Evolutionary conservation across 2,797 vertebrate species (phyloP).

Genomic region (Centropyge bicolor): DNA sequence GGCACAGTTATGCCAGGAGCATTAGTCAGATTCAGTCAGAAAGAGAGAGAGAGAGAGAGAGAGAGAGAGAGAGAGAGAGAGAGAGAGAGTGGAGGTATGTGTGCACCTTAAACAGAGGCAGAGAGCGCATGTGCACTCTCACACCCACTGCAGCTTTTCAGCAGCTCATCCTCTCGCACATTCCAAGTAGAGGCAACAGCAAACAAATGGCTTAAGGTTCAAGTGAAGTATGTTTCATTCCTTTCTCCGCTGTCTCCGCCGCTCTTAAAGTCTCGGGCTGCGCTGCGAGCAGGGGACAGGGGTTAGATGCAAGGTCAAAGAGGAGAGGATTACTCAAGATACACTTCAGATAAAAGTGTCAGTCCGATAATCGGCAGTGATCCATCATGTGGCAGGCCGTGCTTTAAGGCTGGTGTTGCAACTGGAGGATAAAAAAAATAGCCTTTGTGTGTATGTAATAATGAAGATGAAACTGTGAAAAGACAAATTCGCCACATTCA

Average conservation of each 20-base stretch:
- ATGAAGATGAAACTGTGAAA: conserved; percentile 60
- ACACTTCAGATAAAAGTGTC: conserved; percentile 79
- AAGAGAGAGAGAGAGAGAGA: conserved; percentile 14
- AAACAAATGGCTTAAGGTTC: conserved; percentile 81
- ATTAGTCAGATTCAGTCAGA: conserved; percentile 30
- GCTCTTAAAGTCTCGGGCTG: conserved; percentile 45
- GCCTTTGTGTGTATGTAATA: conserved; percentile 31
- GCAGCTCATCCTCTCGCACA: conserved; percentile 74
- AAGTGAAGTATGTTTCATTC: conserved; percentile 77
- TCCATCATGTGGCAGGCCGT: conserved; percentile 46
- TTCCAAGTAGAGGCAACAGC: conserved; percentile 78
- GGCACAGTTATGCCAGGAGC: conserved; percentile 30
- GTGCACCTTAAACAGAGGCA: conserved; percentile 28
- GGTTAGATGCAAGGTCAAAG: conserved; percentile 72
- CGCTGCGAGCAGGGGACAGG: conserved; percentile 49
- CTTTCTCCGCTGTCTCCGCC: conserved; percentile 51
- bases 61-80: conserved; percentile 15
- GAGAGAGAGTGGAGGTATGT: conserved; percentile 28
- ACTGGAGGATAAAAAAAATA: conserved; percentile 22
- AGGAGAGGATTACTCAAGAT: conserved; percentile 78
- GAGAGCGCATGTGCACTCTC: conserved; percentile 58
- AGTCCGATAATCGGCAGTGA: conserved; percentile 55
- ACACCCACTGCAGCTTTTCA: conserved; percentile 73
- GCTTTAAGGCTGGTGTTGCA: conserved; percentile 7
- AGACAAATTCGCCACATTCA: conserved; percentile 29